Percentiles rank a stretch among this genome's conserved stretches.
Evolutionary conservation across 2,888 invertebrate species (phyloP).

Genomic region (Tethea ocularis): DNA sequence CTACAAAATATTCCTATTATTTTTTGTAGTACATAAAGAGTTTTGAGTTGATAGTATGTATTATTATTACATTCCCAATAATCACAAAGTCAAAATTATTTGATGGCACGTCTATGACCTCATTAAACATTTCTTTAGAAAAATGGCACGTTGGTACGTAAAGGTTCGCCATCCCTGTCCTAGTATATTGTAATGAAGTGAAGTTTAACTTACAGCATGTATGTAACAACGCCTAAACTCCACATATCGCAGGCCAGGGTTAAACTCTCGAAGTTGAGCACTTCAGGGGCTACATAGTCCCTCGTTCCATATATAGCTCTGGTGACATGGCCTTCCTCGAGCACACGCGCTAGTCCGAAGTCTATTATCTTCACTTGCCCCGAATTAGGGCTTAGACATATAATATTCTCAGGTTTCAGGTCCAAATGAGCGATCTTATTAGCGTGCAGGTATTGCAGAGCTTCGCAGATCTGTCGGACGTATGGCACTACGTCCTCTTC

Average conservation of each 20-base stretch:
- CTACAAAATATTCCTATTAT: no score
- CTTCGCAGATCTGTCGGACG: conserved; percentile 95
- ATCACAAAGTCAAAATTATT: no score
- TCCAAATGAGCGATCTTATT: conserved; percentile 94
- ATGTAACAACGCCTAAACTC: conserved; percentile 97
- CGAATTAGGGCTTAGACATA: conserved; percentile 93
- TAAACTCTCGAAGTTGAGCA: conserved; percentile 95
- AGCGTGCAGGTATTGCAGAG: conserved; percentile 94
- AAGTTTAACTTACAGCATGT: conserved; percentile 89
- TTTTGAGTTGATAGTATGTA: no score
- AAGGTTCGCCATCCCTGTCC: no score
- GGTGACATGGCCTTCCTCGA: conserved; percentile 20
- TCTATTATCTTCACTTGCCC: conserved; percentile 96
- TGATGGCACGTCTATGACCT: no score
- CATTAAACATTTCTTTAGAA: no score
- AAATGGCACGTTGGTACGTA: no score
- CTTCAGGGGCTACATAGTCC: conserved; percentile 96
- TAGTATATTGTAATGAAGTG: no score
- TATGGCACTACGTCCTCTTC: conserved; percentile 88
- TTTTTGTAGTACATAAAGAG: no score
- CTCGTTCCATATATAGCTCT: conserved; percentile 92
- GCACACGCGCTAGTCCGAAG: conserved; percentile 90
- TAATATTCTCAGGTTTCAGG: conserved; percentile 97
- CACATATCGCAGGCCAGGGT: conserved; percentile 96
- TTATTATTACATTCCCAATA: no score